Base-by-base conservation (phyloP, 1,140 invertebrate species). In the Zaprionus vittiger region DNA sequence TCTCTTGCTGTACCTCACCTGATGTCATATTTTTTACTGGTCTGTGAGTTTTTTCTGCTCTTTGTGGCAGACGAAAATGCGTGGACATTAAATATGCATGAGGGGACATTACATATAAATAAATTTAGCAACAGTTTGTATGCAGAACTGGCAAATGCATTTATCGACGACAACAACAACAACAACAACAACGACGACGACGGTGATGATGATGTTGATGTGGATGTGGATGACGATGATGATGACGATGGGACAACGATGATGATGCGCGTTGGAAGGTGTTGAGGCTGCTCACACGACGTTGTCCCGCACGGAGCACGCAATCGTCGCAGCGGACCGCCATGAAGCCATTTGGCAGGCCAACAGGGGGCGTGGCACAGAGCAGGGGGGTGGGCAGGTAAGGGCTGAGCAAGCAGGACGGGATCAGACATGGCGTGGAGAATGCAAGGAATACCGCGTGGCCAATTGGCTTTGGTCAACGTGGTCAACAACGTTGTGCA, bases 31-130 rank as follows among this genome's bases (percentile, higher is more conserved):
- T 7, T 41, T 55, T 47, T 31, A 5, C 20, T 22, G 47, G 4
- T 63, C 41, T 11, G 22, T 34, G 37, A n/a, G n/a, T 38, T 54
- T 62, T 66, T 49, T 15, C 17, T 62, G 22, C 5, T 6, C 47
- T 63, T 47, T 38, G n/a, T 57, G 38, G 34, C 26, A 56, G 28
- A 37, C 52, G 73, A 69, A 73, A 84, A 78, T 89, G 83, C 86
- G 84, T 91, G 89, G 78, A 83, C 89, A 91, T 91, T 91, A 91
- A 91, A 91, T 91, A 91, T 91, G 83, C 86, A 91, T 91, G 84
- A 91, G 75, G 78, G 83, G 82, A 81, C 87, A 86, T 81, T 73
- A 84, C 86, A 76, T 91, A 87, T 89, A 81, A 87, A 87, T 89
- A 87, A 87, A 87, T 87, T 84, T 83, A 89, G 81, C 78, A 89